Evolutionary conservation across 2,888 invertebrate species (phyloP), one percentile per base, ranked within the genome.

Genomic region (Lottia gigantea): DNA sequence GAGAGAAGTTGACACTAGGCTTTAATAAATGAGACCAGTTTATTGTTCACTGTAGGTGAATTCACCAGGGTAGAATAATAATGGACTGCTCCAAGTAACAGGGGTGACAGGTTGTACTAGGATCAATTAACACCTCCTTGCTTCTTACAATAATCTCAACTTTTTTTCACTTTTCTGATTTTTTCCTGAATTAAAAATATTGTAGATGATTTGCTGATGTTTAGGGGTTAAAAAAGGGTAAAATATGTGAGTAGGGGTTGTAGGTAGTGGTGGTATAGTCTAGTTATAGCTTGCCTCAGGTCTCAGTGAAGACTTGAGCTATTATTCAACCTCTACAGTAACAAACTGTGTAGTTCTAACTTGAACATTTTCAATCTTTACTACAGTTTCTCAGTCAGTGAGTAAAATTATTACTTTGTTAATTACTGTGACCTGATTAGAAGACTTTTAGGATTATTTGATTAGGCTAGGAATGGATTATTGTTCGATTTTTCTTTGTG

Each of bases 1-100:
- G 23, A 55, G 55, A 23, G 23, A 55, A 55, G 55, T 55, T 55
- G 55, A 55, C 55, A 55, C 55, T 40, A 55, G 55, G 12, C 55
- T 23, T 11, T 55, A 23, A 55, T 55, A 55, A 55, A 55, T 55
- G 55, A 23, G 55, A 55, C 19, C 55, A 55, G 55, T 23, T 19
- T 55, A 55, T 55, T 55, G 55, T 55, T 55, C 55, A 55, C 55
- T 23, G 19, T 23, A 23, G 55, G 55, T 23, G 55, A 55, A 55
- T 23, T 55, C 55, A 55, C 19, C 14, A 19, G 23, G 55, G 55
- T 19, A 55, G 55, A 55, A 55, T 55, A 55, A 55, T 23, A 55
- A 55, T 55, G 23, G 55, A 55, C 55, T 55, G 19, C 14, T 55
- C 55, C 55, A 55, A 23, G 55, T 55, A 40, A 55, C 55, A 55